A percentile compares a stretch with the other conserved stretches of the same genome.
These are phyloP conservation scores for Balaeniceps rex DNA, from an alignment of 2,113 vertebrate species.

Conservation along the genomic window DNA sequence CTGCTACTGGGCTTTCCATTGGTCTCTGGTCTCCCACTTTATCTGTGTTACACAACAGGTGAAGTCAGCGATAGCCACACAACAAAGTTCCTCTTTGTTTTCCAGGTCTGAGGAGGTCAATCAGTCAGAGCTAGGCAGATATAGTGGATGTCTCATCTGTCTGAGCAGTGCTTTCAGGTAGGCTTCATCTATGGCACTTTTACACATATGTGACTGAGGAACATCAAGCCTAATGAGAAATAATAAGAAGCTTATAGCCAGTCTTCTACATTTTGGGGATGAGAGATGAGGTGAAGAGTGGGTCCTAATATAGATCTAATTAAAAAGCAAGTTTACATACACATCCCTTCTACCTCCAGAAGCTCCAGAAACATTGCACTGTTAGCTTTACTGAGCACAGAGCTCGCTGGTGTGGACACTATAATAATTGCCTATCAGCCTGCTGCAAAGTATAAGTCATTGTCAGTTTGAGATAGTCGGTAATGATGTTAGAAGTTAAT, in stretches of 20 bases:
- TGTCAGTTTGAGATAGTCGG: background rate
- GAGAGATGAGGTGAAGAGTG: background rate
- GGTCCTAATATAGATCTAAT: background rate
- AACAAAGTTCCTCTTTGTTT: background rate
- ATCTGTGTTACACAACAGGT: fast-evolving
- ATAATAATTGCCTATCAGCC: background rate
- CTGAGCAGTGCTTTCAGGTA: background rate
- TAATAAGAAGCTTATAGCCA: background rate
- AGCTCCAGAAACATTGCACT: background rate
- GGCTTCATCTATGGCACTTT: background rate
- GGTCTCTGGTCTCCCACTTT: background rate
- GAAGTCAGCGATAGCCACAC: background rate
- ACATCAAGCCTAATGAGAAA: background rate
- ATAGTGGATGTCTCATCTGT: fast-evolving
- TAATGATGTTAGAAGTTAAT: background rate
- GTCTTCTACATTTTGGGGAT: background rate
- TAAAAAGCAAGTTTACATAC: background rate
- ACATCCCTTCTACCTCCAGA: background rate
- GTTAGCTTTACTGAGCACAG: background rate
- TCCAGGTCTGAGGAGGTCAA: background rate
- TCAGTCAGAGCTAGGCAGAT: background rate
- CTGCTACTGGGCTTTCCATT: background rate
- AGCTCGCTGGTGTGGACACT: background rate
- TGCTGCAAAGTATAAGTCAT: background rate
- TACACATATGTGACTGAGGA: background rate